Evolutionary conservation across 2,888 invertebrate genomes (phyloP).

Genomic region (Zygaena filipendulae): DNA sequence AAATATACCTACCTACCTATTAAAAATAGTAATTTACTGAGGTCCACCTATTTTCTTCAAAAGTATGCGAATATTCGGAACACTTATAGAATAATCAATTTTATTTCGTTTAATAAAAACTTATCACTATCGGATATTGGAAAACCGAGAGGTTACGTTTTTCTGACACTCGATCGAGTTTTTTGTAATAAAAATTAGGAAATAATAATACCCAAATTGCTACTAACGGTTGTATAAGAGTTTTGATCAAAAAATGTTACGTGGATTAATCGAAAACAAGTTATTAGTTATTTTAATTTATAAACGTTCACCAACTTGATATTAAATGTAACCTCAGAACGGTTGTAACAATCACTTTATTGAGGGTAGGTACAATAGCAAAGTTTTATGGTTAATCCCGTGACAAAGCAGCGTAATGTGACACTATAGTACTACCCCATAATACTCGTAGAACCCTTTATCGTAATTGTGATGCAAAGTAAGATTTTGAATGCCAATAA

Average conservation of each 20-base stretch:
- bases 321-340: conserved; percentile 55
- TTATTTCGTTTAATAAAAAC: no score
- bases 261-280: conserved; percentile 41
- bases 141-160: no score
- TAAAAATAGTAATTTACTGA: no score
- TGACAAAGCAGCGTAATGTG: conserved; percentile 33
- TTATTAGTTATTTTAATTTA: conserved; percentile 60
- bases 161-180: no score
- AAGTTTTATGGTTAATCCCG: conserved; percentile 44
- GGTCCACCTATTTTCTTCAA: no score
- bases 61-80: no score
- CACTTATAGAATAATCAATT: no score
- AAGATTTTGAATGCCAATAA: conserved; percentile 29
- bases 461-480: conserved; percentile 37
- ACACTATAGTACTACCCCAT: conserved; percentile 37
- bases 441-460: no score
- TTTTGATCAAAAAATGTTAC: conserved; percentile 11
- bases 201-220: no score
- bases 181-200: no score
- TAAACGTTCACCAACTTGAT: conserved; percentile 54
- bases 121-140: no score
- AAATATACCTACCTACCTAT: no score
- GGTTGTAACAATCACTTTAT: conserved; percentile 22
- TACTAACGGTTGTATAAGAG: conserved; percentile 20
- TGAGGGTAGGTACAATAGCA: conserved; percentile 25